A percentile compares a stretch with the other conserved stretches of the same genome.
These are phyloP conservation scores for Rhinolophus ferrumequinum DNA, from an alignment of 2,113 vertebrate species.

Conservation along the genomic window DNA sequence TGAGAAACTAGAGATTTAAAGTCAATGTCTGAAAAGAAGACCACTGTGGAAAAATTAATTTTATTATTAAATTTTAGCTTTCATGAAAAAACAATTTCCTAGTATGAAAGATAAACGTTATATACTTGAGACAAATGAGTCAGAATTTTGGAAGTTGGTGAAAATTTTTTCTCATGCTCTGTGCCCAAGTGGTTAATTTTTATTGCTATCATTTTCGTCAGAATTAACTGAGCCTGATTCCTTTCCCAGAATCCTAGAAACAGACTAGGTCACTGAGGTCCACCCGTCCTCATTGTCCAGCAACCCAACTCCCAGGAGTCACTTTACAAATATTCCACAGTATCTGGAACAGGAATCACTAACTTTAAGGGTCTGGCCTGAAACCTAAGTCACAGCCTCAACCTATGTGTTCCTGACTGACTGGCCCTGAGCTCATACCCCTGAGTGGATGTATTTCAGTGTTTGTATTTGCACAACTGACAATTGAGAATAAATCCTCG, in stretches of 20 bases:
- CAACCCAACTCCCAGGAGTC: constrained; percentile 11
- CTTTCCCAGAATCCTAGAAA: not conserved
- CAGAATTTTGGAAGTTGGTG: not conserved
- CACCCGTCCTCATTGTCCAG: not conserved
- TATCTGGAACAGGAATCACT: not conserved
- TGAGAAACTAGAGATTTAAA: not conserved
- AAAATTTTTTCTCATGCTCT: not conserved
- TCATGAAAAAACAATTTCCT: not conserved
- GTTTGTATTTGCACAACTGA: not conserved
- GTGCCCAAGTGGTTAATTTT: not conserved
- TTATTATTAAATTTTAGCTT: not conserved
- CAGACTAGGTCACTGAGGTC: not conserved
- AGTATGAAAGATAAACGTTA: not conserved
- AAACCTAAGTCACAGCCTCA: not conserved
- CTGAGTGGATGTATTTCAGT: not conserved
- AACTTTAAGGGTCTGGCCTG: not conserved
- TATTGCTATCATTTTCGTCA: not conserved
- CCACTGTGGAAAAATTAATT: not conserved
- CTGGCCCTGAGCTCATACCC: not conserved
- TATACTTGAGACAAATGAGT: not conserved
- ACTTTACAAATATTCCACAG: constrained; percentile 31
- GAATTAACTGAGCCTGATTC: not conserved
- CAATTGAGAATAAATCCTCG: not conserved
- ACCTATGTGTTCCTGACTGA: not conserved
- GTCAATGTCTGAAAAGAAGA: not conserved